Conservation (phyloP, 2,888 invertebrate genomes). For the Drosophila quinaria region DNA sequence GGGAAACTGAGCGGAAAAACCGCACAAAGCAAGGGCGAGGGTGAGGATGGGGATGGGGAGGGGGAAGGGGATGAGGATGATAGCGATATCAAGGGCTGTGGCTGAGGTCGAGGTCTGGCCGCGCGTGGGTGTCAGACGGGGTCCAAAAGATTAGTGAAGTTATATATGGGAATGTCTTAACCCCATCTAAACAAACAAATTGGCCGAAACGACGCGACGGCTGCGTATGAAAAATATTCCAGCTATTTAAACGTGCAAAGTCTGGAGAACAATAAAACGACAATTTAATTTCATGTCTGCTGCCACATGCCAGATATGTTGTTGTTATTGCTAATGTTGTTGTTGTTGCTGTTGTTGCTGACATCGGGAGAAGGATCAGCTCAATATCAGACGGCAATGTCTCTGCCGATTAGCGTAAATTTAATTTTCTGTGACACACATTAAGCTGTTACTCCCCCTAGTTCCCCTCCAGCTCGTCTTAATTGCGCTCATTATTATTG, state of each 20-base stretch:
- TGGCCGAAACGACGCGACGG: constrained; percentile 58
- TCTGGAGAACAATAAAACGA: constrained; percentile 73
- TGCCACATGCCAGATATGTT: constrained; percentile 55
- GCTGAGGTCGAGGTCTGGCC: constrained; percentile 57
- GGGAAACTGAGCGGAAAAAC: constrained; percentile 56
- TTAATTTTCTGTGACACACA: constrained; percentile 78
- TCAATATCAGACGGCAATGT: constrained; percentile 10
- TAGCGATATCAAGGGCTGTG: constrained; percentile 10
- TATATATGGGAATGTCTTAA: constrained; percentile 78
- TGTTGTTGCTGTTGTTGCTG: neutral
- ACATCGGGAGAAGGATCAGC: constrained; percentile 8
- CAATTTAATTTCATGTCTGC: constrained; percentile 75
- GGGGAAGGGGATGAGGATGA: constrained; percentile 3
- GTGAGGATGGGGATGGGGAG: neutral
- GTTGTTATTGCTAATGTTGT: constrained; percentile 22
- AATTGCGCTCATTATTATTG: constrained; percentile 79
- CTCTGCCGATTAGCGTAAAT: constrained; percentile 70
- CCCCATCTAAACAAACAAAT: constrained; percentile 80
- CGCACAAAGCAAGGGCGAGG: constrained; percentile 24
- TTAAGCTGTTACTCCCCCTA: constrained; percentile 62
- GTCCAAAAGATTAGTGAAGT: constrained; percentile 63
- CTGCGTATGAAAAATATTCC: constrained; percentile 68
- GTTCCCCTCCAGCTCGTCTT: constrained; percentile 15
- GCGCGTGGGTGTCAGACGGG: constrained; percentile 59
- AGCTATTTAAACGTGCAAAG: constrained; percentile 66